phyloP scores from a whole-genome alignment of 2,113 vertebrate species.

The Triplophysa tibetana region DNA sequence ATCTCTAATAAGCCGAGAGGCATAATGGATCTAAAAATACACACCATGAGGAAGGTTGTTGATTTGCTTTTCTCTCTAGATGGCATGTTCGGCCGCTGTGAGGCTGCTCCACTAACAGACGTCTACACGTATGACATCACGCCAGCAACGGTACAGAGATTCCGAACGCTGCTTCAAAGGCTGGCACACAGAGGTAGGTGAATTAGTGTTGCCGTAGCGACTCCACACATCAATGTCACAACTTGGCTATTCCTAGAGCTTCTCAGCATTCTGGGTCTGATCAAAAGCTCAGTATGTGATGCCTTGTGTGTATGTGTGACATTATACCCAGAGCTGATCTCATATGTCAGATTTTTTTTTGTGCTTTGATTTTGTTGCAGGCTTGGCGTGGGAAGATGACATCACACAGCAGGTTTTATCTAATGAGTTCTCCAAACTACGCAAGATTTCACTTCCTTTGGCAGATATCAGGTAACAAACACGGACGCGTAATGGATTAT shows the following conservation, averaged over 20 bases:
- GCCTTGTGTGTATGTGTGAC: neutral
- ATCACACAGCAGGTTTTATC: slow-evolving; percentile 80
- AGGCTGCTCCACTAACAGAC: slow-evolving; percentile 75
- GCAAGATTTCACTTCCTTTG: slow-evolving; percentile 65
- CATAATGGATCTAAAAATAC: slow-evolving; percentile 28
- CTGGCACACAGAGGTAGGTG: slow-evolving; percentile 82
- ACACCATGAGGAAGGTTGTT: neutral
- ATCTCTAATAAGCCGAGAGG: slow-evolving; percentile 3
- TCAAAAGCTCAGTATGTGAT: neutral
- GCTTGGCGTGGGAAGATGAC: slow-evolving; percentile 86
- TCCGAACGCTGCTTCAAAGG: slow-evolving; percentile 80
- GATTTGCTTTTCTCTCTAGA: slow-evolving; percentile 71
- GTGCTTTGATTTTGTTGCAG: slow-evolving; percentile 62
- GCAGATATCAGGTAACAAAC: slow-evolving; percentile 75
- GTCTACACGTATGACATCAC: slow-evolving; percentile 83
- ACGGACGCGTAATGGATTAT: neutral
- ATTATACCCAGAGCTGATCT: neutral
- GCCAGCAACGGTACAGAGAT: slow-evolving; percentile 78
- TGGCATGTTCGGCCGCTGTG: slow-evolving; percentile 90
- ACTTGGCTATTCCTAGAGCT: slow-evolving; percentile 6
- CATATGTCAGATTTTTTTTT: neutral
- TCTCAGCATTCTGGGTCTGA: slow-evolving; percentile 17
- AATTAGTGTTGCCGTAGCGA: slow-evolving; percentile 17
- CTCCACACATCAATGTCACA: slow-evolving; percentile 27
- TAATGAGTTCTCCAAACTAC: slow-evolving; percentile 81